Conservation (phyloP, 2,888 invertebrate species). For the Hyles lineata region DNA sequence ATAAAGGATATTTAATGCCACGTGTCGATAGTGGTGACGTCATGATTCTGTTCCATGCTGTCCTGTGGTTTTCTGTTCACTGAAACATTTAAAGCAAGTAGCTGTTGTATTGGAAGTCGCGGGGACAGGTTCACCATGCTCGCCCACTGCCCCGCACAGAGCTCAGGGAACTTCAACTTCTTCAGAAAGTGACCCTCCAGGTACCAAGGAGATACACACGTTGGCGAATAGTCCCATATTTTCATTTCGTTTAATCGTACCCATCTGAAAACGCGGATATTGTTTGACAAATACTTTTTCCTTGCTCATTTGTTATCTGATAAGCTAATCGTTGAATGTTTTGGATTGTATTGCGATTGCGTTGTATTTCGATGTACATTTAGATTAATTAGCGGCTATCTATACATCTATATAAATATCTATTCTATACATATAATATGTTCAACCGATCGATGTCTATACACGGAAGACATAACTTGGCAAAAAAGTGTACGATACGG, state of each 20-base stretch:
- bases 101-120: conserved; percentile 85
- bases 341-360: no score
- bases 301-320: neutral
- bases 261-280: conserved; percentile 81
- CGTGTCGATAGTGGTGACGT: conserved; percentile 67
- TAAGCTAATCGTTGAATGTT: neutral
- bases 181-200: conserved; percentile 88
- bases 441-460: no score
- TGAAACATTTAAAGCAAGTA: conserved; percentile 77
- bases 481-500: no score
- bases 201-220: conserved; percentile 89
- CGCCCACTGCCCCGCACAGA: conserved; percentile 92
- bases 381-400: no score
- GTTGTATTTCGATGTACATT: no score
- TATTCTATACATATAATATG: no score
- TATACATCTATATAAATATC: no score
- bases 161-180: conserved; percentile 88
- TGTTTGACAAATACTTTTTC: neutral
- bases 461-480: no score
- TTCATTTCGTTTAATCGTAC: conserved; percentile 87
- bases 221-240: conserved; percentile 88
- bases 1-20: conserved; percentile 57
- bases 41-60: conserved; percentile 78
- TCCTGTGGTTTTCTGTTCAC: conserved; percentile 80
- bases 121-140: conserved; percentile 90